Evolutionary conservation across 2,888 invertebrate species (phyloP).

Genomic region (Netelia virgata): DNA sequence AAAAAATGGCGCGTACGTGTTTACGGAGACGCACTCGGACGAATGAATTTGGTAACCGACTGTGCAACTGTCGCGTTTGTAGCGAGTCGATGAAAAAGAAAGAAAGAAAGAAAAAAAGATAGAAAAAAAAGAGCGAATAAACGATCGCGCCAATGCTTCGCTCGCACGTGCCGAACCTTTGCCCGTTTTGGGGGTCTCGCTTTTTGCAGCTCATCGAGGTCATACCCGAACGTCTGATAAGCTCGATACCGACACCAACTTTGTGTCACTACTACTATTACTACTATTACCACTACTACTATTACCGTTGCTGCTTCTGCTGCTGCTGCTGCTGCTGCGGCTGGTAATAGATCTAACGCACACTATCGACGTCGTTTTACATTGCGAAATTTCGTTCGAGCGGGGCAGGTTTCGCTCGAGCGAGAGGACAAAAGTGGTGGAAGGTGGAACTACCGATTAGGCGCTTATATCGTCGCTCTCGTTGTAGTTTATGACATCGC

Average conservation of each 20-base stretch:
- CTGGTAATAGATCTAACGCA: too few species aligned
- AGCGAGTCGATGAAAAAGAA: background rate
- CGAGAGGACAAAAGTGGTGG: too few species aligned
- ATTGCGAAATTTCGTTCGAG: too few species aligned
- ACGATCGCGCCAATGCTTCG: slow-evolving; percentile 23
- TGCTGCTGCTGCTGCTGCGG: too few species aligned
- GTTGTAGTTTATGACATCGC: too few species aligned
- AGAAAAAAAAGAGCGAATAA: too few species aligned
- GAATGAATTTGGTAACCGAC: background rate
- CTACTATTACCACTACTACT: background rate
- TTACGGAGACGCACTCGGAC: background rate
- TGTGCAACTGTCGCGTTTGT: slow-evolving; percentile 22
- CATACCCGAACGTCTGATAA: slow-evolving; percentile 43
- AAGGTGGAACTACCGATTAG: too few species aligned
- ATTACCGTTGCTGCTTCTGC: background rate
- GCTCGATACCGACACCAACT: slow-evolving; percentile 15
- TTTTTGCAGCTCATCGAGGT: slow-evolving; percentile 49
- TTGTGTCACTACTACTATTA: slow-evolving; percentile 18
- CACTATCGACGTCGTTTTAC: too few species aligned
- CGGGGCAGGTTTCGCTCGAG: too few species aligned
- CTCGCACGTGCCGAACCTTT: slow-evolving; percentile 59
- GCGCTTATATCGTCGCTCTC: too few species aligned
- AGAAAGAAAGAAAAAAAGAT: background rate
- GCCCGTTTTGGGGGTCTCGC: slow-evolving; percentile 4
- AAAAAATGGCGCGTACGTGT: background rate